These are phyloP conservation scores for Dinoponera quadriceps DNA, from an alignment of 1,140 invertebrate genomes.

Conservation along the genomic window DNA sequence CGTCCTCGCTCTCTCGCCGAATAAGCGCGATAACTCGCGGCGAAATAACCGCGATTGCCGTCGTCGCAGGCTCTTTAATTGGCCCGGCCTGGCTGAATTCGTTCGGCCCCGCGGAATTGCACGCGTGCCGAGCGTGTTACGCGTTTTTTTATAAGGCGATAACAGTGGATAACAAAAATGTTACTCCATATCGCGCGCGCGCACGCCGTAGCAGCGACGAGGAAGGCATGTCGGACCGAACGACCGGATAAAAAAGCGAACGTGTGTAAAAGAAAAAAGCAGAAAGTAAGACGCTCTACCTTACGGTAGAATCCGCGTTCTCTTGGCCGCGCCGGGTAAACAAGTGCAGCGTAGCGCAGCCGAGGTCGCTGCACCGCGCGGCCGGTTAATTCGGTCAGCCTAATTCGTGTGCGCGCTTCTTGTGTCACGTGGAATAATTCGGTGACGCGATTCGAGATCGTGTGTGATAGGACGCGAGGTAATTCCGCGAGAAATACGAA, in stretches of 20 bases:
- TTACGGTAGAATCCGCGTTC: slow-evolving; percentile 28
- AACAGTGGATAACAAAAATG: slow-evolving; percentile 36
- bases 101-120: neutral
- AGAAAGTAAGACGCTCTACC: slow-evolving; percentile 23
- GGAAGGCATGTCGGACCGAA: slow-evolving; percentile 18
- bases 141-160: neutral
- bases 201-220: slow-evolving; percentile 29
- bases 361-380: slow-evolving; percentile 51
- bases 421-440: too few relatives aligned
- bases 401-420: neutral
- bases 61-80: slow-evolving; percentile 34
- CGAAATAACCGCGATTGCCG: slow-evolving; percentile 11
- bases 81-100: neutral
- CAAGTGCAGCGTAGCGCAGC: slow-evolving; percentile 64
- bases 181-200: slow-evolving; percentile 9
- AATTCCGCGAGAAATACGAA: too few relatives aligned
- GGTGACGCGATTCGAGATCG: too few relatives aligned
- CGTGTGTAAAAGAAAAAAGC: slow-evolving; percentile 28
- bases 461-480: too few relatives aligned
- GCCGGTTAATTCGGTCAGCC: slow-evolving; percentile 66
- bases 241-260: slow-evolving; percentile 27
- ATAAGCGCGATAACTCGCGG: slow-evolving; percentile 22
- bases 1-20: slow-evolving; percentile 20
- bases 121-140: neutral
- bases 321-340: slow-evolving; percentile 49